Conservation (phyloP, 1,140 invertebrate species). For the Drosophila paulistorum region DNA sequence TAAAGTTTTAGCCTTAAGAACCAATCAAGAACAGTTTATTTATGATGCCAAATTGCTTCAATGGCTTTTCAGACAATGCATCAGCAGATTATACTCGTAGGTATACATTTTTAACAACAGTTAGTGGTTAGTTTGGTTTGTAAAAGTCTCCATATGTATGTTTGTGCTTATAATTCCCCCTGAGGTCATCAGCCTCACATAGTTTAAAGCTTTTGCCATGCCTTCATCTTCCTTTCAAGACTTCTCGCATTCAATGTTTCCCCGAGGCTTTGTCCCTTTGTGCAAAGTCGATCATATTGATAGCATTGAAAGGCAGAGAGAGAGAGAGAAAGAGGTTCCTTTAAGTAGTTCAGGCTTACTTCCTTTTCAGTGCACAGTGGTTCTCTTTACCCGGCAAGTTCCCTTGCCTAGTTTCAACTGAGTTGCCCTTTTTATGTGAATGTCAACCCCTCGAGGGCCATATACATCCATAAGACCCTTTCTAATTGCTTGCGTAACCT, state of each 20-base stretch:
- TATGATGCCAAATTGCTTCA: background rate
- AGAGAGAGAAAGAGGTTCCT: constrained; percentile 14
- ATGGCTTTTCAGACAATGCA: background rate
- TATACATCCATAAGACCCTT: constrained; percentile 50
- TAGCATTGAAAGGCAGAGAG: constrained; percentile 21
- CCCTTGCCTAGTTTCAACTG: constrained; percentile 12
- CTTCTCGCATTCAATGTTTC: constrained; percentile 1
- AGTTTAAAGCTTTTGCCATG: constrained; percentile 34
- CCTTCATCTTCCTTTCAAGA: constrained; percentile 15
- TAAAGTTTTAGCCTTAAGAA: no score
- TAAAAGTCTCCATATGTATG: background rate
- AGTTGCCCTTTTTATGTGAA: constrained; percentile 69
- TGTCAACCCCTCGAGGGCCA: constrained; percentile 54
- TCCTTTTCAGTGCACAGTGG: constrained; percentile 59
- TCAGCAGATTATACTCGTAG: background rate
- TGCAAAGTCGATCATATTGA: constrained; percentile 53
- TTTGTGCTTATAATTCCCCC: constrained; percentile 23
- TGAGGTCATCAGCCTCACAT: constrained; percentile 42
- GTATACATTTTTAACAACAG: background rate
- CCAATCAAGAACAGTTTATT: background rate
- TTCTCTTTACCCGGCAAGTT: background rate
- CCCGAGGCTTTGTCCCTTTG: constrained; percentile 60
- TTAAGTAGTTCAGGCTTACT: constrained; percentile 70
- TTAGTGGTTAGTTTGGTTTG: constrained; percentile 2
- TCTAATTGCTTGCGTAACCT: constrained; percentile 78